Conservation (phyloP, 2,888 invertebrate species). For the Plebejus anna region DNA sequence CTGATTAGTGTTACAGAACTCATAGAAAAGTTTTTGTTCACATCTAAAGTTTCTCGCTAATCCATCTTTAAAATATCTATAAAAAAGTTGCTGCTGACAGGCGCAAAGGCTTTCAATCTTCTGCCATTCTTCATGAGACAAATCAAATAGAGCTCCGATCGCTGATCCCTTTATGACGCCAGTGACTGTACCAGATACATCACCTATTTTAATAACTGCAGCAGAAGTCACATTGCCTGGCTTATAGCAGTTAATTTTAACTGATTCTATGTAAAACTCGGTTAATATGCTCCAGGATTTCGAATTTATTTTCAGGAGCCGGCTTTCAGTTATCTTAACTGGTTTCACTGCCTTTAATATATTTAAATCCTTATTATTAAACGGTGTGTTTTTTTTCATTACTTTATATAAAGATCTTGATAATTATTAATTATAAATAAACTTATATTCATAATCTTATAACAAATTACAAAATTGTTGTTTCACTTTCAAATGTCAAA, state of each 20-base stretch:
- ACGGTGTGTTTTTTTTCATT: slow-evolving; percentile 33
- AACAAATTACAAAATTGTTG: too few relatives aligned
- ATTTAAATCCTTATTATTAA: slow-evolving; percentile 2
- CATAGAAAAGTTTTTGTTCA: slow-evolving; percentile 70
- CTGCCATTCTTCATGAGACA: slow-evolving; percentile 58
- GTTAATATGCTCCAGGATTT: slow-evolving; percentile 63
- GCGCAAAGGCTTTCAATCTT: slow-evolving; percentile 59
- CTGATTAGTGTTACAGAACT: slow-evolving; percentile 64
- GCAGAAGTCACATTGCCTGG: slow-evolving; percentile 48
- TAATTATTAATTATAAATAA: too few relatives aligned
- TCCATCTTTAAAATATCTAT: slow-evolving; percentile 69
- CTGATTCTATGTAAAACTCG: slow-evolving; percentile 67
- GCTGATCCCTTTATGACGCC: slow-evolving; percentile 58
- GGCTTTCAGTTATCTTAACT: slow-evolving; percentile 59
- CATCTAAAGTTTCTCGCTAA: slow-evolving; percentile 52
- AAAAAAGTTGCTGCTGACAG: slow-evolving; percentile 61
- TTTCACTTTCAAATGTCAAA: too few relatives aligned
- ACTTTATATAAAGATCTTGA: background rate
- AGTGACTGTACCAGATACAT: slow-evolving; percentile 60
- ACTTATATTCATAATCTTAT: too few relatives aligned
- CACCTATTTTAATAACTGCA: slow-evolving; percentile 61
- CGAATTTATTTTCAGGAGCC: slow-evolving; percentile 49
- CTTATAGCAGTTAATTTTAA: slow-evolving; percentile 58
- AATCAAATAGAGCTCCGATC: slow-evolving; percentile 60
- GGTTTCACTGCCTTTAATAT: slow-evolving; percentile 51